Base-by-base conservation (phyloP, 2,113 vertebrate genomes). In the Oriolus oriolus region DNA sequence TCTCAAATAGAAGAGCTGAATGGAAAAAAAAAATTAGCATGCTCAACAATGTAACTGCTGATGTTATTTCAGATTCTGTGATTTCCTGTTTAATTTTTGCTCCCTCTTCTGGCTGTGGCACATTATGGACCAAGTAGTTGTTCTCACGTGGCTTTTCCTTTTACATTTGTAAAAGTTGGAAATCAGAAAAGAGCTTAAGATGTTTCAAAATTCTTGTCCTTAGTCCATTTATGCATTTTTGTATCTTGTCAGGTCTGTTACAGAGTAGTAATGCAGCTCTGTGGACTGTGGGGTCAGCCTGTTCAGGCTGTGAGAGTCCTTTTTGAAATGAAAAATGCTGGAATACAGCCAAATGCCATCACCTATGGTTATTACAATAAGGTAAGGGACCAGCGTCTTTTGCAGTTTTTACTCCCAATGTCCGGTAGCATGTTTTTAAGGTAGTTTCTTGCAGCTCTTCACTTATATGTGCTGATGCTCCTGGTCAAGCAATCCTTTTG, bases 311-410 rank as follows among this genome's bases (percentile, higher is more conserved):
- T 99, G 75, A 98, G 99, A 94, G 99, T 99, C 71, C 97, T 99
- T 74, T 98, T 99, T 94, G 99, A 99, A 98, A 99, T 99, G 99
- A 99, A 99, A 96, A 99, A 98, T 97, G 99, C 99, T 79, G 99
- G 99, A 80, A 98, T 99, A 81, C 98, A 98, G 21, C 99, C 99
- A 57, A 99, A 99, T 94, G 99, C 99, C 80, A 99, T 99, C 97
- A 99, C 99, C 83, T 99, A 99, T 5, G 99, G 99, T 96, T 99
- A 99, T 97, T 99, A 99, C 97, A 99, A 99, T 97, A 99, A 99
- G 99, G 99, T 99, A 97, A 97, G 95, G 74, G 37, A 64, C 23
- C 17, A 68, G 1, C 65, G n/a, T 53, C 30, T 93, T 42, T 71
- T 71, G 6, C n/a, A 73, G 6, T 68, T 77, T 16, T 69, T 16